A percentile compares a stretch with the other conserved stretches of the same genome.
Evolutionary conservation across 2,888 invertebrate genomes (phyloP).

Genomic region (Camptogramma bilineatum): DNA sequence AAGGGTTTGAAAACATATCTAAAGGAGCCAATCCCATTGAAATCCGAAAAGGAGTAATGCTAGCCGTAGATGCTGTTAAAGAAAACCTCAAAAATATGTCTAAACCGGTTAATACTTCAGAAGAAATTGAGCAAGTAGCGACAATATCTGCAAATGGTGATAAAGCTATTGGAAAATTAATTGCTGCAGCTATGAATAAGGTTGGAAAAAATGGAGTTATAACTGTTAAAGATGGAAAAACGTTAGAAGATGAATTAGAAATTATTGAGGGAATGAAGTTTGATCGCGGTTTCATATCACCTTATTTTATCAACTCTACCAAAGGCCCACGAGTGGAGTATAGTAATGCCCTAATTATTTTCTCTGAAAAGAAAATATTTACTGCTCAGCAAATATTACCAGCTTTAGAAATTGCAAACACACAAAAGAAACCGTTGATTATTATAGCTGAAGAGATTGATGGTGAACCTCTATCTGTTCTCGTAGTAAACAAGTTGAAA

Average conservation of each 20-base stretch:
- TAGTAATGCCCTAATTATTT: conserved; percentile 95
- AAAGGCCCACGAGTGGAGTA: conserved; percentile 99
- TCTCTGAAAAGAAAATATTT: conserved; percentile 99
- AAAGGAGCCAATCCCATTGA: conserved; percentile 98
- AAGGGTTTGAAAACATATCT: conserved; percentile 98
- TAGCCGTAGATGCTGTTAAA: conserved; percentile 97
- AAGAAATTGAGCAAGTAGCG: conserved; percentile 99
- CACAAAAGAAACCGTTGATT: conserved; percentile 95
- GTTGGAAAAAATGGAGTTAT: conserved; percentile 99
- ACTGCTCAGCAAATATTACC: conserved; percentile 97
- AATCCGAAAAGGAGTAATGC: conserved; percentile 95
- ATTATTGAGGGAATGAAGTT: conserved; percentile 99
- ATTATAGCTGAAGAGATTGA: conserved; percentile 98
- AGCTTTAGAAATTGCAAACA: conserved; percentile 96
- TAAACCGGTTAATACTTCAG: conserved; percentile 96
- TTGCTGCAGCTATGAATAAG: conserved; percentile 97
- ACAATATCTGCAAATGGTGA: conserved; percentile 99
- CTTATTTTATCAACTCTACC: conserved; percentile 99
- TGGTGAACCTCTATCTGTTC: conserved; percentile 95
- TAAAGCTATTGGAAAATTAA: conserved; percentile 93
- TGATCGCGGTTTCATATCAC: conserved; percentile 99
- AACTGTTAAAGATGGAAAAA: conserved; percentile 99
- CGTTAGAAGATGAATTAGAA: conserved; percentile 96
- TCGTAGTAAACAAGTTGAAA: conserved; percentile 95
- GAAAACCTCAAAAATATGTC: conserved; percentile 94